phyloP scores from a whole-genome alignment of 2,797 vertebrate species.

The Siniperca obscura region DNA sequence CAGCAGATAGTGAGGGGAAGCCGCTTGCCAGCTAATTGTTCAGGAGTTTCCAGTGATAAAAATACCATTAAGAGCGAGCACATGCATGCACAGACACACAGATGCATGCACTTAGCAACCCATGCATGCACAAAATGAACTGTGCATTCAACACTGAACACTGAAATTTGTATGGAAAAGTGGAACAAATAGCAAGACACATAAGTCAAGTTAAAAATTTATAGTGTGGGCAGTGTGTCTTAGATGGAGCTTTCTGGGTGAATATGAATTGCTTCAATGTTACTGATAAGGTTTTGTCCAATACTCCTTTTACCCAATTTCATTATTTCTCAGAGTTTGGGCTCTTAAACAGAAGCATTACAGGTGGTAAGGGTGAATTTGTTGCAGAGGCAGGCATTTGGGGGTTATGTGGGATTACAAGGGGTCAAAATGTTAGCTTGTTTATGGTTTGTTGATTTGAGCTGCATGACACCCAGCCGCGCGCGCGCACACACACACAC shows the following conservation, averaged over 20 bases:
- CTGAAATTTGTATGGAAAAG: not conserved
- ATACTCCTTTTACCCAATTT: not conserved
- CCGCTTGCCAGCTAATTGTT: constrained; percentile 63
- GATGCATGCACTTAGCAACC: not conserved
- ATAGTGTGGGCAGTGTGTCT: not conserved
- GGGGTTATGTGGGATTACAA: constrained; percentile 38
- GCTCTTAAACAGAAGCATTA: not conserved
- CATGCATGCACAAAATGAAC: not conserved
- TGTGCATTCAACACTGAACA: not conserved
- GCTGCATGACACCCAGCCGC: constrained; percentile 50
- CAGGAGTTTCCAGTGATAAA: constrained; percentile 71
- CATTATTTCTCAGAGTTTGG: not conserved
- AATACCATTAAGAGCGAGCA: constrained; percentile 45
- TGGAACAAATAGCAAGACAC: not conserved
- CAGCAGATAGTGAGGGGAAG: constrained; percentile 63
- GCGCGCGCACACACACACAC: constrained; percentile 27
- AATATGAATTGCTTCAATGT: not conserved
- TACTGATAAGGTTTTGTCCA: not conserved
- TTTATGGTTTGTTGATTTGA: constrained; percentile 75
- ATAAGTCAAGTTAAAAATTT: not conserved
- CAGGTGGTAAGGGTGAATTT: constrained; percentile 7
- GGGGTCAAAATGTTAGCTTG: constrained; percentile 60
- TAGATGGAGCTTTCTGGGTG: not conserved
- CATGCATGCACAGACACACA: not conserved
- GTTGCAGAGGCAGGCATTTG: constrained; percentile 5